phyloP scores from a whole-genome alignment of 2,888 invertebrate genomes.

The Mythimna lalbum region DNA sequence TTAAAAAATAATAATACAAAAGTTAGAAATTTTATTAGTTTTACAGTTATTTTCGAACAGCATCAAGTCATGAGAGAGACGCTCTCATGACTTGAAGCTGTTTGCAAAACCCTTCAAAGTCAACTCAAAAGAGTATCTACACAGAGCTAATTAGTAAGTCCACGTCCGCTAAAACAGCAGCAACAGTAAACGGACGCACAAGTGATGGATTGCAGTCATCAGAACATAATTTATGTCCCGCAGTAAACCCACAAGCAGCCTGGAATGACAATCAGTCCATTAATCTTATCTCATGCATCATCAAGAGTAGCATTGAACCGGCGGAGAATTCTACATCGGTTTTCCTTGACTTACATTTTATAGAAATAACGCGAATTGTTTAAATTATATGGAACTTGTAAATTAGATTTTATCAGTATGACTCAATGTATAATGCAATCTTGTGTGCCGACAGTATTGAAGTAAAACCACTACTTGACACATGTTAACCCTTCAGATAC shows the following conservation, averaged over 20 bases:
- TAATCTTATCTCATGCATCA: slow-evolving; percentile 57
- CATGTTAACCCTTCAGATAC: no score
- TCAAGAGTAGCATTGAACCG: slow-evolving; percentile 55
- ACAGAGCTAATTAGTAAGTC: no score
- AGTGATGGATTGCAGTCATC: slow-evolving; percentile 45
- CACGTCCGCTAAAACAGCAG: background rate
- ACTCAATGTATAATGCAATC: background rate
- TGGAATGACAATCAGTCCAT: slow-evolving; percentile 54
- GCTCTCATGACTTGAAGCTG: no score
- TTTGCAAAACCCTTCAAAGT: no score
- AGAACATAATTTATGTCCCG: slow-evolving; percentile 44
- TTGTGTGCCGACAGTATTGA: background rate
- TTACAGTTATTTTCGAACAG: no score
- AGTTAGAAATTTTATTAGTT: no score
- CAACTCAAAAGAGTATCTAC: background rate
- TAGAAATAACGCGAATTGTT: slow-evolving; percentile 20
- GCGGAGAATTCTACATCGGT: slow-evolving; percentile 34
- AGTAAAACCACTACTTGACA: background rate
- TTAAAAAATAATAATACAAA: no score
- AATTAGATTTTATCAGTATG: slow-evolving; percentile 26
- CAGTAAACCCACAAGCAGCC: slow-evolving; percentile 25
- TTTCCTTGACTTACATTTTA: slow-evolving; percentile 56
- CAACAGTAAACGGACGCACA: slow-evolving; percentile 16
- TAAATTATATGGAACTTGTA: slow-evolving; percentile 22
- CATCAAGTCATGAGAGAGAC: no score